Evolutionary conservation across 2,797 vertebrate species (phyloP), one percentile per base, ranked within the genome.

Genomic region (Heteromormyrus szaboi): DNA sequence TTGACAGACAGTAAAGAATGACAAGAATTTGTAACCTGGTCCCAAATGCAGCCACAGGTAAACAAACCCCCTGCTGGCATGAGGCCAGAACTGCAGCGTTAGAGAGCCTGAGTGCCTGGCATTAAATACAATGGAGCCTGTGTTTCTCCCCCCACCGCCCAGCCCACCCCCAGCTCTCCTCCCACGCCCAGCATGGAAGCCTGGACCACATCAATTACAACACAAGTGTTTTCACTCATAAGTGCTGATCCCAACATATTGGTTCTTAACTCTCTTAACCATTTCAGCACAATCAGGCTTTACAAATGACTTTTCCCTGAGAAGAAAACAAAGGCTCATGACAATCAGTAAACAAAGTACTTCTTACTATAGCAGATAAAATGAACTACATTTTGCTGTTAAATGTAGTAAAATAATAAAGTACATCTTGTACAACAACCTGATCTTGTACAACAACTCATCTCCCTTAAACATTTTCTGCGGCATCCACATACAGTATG

Each of bases 101-200:
- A 88, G 89, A 51, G 87, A 81, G 65, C 65, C 90, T 89, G 88
- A 68, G 44, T 44, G 56, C 79, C 88, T 81, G 90, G 90, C 89
- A 90, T 85, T 88, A 50, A 56, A 91, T 92, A 95, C 94, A 95
- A 95, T 95, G 93, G 89, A 89, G 76, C 88, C 91, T 93, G 90
- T 95, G 94, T 94, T 29, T 89, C 91, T 92, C 12, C 85, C 14
- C 33, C 22, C 86, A 54, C 59, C 72, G 54, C 88, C 72, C 12
- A 2, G 85, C 86, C 51, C 33, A 33, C 62, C 29, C 62, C 65
- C 29, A 72, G 29, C 29, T 72, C 65, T 37, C 29, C 65, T 72
- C 65, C 65, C 29, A 37, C 14, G 0, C 65, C 65, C 37, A 29
- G 12, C 29, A 37, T 17, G 72, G 41, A 79, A 87, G 87, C 65